A percentile compares a stretch with the other conserved stretches of the same genome.
These are phyloP conservation scores for Oopsacas minuta DNA, from an alignment of 37 sponge, comb jelly and placozoan species.

Conservation along the genomic window DNA sequence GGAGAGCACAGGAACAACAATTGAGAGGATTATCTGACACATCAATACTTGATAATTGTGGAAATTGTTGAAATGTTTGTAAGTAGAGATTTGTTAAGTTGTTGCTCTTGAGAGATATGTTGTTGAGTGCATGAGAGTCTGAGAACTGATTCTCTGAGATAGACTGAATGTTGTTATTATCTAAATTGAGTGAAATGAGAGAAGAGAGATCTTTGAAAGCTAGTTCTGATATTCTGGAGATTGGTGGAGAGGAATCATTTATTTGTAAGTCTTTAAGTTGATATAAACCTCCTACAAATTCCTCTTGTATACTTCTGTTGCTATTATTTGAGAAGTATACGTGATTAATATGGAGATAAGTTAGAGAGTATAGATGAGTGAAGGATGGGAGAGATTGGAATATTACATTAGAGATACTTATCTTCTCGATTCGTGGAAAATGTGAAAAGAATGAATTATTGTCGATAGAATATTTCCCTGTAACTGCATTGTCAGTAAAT, in stretches of 20 bases:
- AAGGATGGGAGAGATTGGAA: neutral
- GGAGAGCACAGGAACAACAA: neutral
- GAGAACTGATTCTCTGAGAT: neutral
- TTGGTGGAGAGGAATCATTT: neutral
- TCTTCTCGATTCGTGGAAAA: neutral
- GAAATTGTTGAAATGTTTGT: neutral
- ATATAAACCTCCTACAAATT: neutral
- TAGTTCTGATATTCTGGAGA: neutral
- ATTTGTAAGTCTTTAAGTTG: neutral
- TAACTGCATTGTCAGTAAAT: too few species aligned
- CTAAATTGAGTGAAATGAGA: neutral
- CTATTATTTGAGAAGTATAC: neutral
- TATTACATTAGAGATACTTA: neutral
- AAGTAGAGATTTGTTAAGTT: neutral
- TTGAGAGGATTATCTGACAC: constrained; percentile 6
- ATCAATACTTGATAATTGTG: neutral
- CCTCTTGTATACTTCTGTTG: neutral
- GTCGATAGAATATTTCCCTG: neutral
- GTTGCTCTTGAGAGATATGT: neutral
- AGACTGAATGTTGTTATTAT: neutral
- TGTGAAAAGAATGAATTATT: neutral
- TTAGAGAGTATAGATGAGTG: neutral
- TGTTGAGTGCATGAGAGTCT: neutral
- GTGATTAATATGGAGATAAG: neutral
- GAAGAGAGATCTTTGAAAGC: neutral